Base-by-base conservation (phyloP, 2,888 invertebrate genomes). In the Sialis lutaria region DNA sequence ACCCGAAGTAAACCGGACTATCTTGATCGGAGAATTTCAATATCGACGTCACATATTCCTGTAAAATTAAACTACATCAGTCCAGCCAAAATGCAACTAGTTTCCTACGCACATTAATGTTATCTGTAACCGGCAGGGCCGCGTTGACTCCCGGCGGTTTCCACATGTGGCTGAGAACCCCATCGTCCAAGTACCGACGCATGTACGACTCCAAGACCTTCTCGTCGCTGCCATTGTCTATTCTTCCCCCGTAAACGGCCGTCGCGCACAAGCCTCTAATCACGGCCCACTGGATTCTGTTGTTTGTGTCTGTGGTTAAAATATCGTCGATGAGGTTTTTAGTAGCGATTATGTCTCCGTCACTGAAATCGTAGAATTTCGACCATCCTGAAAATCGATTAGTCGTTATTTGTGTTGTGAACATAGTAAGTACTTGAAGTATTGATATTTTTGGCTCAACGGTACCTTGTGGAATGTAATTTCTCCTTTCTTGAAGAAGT, bases 401-500 rank as follows among this genome's bases (percentile, higher is more conserved):
- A 40, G 60, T 10, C 10, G 7, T 40, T 7, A 42, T 10, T 40
- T n/a, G 30, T 6, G 8, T 13, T 40, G 10, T 5, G 4, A n/a
- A 5, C 22, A 8, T 30, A 40, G 12, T n/a, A 12, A 35, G 13
- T 39, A 12, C 10, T 7, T 33, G n/a, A 33, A 34, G 31, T 22
- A 13, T 8, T 10, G 30, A 42, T 12, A 41, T 2, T 12, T 41
- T 4, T 41, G n/a, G n/a, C n/a, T n/a, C n/a, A n/a, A n/a, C n/a
- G n/a, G 45, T 55, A 73, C 74, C 80, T 71, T 90, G 88, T 1
- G 93, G 93, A 55, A 93, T 86, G 63, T 82, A 97, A 45, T 82
- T 86, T 49, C 96, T 73, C 39, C 98, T 73, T 65, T 98, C 97
- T 62, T 87, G 86, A 45, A 92, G 72, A 9, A 95, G 71, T 1